These are phyloP conservation scores for Drosophila littoralis DNA, from an alignment of 1,140 invertebrate genomes.

Conservation along the genomic window DNA sequence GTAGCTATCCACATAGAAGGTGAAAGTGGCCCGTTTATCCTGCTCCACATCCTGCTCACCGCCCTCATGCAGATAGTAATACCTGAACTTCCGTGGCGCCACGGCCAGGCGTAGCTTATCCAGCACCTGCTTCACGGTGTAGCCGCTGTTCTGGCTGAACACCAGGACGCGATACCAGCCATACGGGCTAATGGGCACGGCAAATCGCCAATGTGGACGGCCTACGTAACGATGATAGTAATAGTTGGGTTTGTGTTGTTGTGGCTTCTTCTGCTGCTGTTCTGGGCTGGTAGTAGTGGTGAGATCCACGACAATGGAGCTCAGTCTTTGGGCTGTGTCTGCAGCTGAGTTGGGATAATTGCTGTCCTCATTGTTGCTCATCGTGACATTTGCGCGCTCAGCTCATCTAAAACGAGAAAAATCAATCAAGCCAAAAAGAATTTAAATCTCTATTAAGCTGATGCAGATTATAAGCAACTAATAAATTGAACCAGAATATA, in stretches of 20 bases:
- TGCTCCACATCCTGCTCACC: constrained; percentile 39
- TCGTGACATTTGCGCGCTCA: not conserved
- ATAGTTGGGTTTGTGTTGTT: not conserved
- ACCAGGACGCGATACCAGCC: constrained; percentile 61
- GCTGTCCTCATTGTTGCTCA: not conserved
- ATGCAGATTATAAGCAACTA: not conserved
- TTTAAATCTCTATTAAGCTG: not conserved
- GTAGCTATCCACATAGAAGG: constrained; percentile 51
- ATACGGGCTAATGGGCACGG: constrained; percentile 40
- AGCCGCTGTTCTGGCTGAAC: constrained; percentile 19
- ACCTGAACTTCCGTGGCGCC: constrained; percentile 1
- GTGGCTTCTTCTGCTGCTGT: not conserved
- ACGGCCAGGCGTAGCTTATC: constrained; percentile 17
- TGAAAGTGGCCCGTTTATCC: constrained; percentile 41
- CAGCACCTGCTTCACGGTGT: constrained; percentile 11
- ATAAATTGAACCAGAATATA: too few relatives aligned
- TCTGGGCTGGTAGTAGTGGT: not conserved
- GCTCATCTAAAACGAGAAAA: not conserved
- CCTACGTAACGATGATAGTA: not conserved
- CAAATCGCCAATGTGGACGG: not conserved
- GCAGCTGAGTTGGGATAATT: not conserved
- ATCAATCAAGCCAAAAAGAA: too few relatives aligned
- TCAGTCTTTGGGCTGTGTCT: not conserved
- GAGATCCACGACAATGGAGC: constrained; percentile 3
- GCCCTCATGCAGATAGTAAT: constrained; percentile 39